These are phyloP conservation scores for Sylvilagus floridanus DNA, from an alignment of 2,797 vertebrate species.

Conservation along the genomic window DNA sequence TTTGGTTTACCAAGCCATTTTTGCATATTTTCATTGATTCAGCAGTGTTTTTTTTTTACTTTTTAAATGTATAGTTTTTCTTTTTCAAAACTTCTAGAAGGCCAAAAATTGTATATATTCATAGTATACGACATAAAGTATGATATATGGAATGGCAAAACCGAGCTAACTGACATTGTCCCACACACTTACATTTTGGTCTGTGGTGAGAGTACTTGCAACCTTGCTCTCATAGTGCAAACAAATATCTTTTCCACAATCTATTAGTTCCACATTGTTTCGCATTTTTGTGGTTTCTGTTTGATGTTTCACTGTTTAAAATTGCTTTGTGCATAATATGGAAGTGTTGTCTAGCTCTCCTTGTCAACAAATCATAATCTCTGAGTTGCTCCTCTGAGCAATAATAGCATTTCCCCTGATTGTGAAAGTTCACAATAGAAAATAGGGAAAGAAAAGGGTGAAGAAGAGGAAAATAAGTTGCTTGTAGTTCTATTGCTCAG, in stretches of 20 bases:
- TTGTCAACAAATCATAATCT: neutral
- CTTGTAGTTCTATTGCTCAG: neutral
- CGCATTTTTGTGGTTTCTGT: neutral
- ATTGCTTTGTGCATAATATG: neutral
- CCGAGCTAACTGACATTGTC: neutral
- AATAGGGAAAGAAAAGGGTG: neutral
- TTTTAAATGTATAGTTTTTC: neutral
- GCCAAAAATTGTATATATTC: neutral
- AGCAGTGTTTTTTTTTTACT: neutral
- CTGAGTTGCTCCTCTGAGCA: neutral
- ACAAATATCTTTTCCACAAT: neutral
- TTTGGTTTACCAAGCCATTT: neutral
- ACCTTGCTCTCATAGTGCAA: neutral
- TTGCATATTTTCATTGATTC: neutral
- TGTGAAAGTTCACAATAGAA: neutral
- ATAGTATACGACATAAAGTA: neutral
- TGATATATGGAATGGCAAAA: neutral
- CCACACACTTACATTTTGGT: neutral
- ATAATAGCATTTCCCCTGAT: neutral
- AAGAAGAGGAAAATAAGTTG: slow-evolving; percentile 12
- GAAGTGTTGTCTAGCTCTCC: neutral
- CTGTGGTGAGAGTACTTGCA: neutral
- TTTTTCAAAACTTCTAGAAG: neutral
- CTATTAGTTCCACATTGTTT: neutral
- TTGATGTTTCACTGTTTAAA: slow-evolving; percentile 3